Conservation (phyloP, 2,797 vertebrate genomes). For the Poliocrania exsul region DNA sequence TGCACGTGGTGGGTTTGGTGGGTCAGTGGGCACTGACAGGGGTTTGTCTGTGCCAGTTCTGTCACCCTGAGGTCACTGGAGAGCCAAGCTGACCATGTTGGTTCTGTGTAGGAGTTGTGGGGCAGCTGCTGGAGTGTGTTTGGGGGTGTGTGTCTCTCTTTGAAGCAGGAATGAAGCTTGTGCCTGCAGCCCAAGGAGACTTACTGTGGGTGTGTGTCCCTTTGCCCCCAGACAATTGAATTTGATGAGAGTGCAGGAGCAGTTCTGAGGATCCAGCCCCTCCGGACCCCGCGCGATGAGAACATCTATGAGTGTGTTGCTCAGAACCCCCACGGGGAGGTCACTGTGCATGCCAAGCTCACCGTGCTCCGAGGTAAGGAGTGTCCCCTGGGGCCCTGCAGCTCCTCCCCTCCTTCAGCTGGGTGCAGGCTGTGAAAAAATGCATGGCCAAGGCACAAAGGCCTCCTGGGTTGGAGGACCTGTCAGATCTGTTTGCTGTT, state of each 20-base stretch:
- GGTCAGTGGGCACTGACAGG: not conserved
- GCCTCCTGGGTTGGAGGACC: not conserved
- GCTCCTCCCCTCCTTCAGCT: not conserved
- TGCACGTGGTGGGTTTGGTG: accelerated
- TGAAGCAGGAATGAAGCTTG: not conserved
- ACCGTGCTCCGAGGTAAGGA: slow-evolving; percentile 94
- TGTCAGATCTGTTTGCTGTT: not conserved
- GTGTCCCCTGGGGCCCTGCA: not conserved
- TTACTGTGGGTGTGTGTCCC: not conserved
- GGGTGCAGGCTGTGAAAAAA: not conserved
- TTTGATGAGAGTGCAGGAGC: slow-evolving; percentile 96
- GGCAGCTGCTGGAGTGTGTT: not conserved
- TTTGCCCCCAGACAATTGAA: slow-evolving; percentile 87
- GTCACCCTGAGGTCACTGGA: not conserved
- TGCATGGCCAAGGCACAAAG: accelerated
- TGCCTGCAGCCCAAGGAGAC: not conserved
- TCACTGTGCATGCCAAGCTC: slow-evolving; percentile 92
- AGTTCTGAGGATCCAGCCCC: slow-evolving; percentile 94
- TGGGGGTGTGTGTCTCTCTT: not conserved
- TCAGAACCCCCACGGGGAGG: slow-evolving; percentile 89
- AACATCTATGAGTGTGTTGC: slow-evolving; percentile 96
- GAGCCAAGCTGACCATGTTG: accelerated
- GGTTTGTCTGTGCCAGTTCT: not conserved
- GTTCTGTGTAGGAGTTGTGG: not conserved
- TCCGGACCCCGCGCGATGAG: slow-evolving; percentile 93